A percentile compares a stretch with the other conserved stretches of the same genome.
These are phyloP conservation scores for Pomacea maculata DNA, from an alignment of 1,140 invertebrate genomes.

Conservation along the genomic window DNA sequence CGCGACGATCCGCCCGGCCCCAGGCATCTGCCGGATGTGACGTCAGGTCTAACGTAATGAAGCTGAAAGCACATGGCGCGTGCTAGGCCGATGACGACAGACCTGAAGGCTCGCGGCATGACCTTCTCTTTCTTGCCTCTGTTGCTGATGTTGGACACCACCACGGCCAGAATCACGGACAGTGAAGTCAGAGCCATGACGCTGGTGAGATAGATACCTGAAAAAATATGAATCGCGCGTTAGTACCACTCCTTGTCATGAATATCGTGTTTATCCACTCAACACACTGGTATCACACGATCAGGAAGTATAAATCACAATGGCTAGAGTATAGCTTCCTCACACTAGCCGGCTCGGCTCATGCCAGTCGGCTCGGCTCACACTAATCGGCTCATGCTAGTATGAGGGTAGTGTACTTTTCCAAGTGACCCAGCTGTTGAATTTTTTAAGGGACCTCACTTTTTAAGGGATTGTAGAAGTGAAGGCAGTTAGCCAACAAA, in stretches of 20 bases:
- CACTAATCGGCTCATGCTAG: no score
- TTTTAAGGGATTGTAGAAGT: no score
- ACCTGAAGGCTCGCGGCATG: constrained; percentile 44
- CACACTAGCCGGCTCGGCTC: no score
- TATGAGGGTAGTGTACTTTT: no score
- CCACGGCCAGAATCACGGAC: constrained; percentile 63
- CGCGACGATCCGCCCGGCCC: neutral
- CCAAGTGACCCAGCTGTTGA: no score
- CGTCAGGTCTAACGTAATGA: constrained; percentile 31
- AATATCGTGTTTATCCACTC: no score
- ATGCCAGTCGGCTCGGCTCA: no score
- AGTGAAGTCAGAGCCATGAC: constrained; percentile 64
- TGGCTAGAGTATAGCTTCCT: no score
- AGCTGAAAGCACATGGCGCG: constrained; percentile 41
- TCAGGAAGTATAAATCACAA: no score
- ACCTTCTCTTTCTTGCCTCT: constrained; percentile 36
- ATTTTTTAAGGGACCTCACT: no score
- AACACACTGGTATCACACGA: no score
- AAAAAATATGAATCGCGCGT: constrained; percentile 18
- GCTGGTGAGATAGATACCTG: constrained; percentile 64
- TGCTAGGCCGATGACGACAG: constrained; percentile 27
- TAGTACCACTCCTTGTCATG: neutral
- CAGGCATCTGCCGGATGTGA: neutral
- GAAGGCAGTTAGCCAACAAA: no score
- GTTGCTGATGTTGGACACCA: constrained; percentile 56